These are phyloP conservation scores for Aphelinus atriplicis DNA, from an alignment of 1,140 invertebrate species.

Conservation along the genomic window DNA sequence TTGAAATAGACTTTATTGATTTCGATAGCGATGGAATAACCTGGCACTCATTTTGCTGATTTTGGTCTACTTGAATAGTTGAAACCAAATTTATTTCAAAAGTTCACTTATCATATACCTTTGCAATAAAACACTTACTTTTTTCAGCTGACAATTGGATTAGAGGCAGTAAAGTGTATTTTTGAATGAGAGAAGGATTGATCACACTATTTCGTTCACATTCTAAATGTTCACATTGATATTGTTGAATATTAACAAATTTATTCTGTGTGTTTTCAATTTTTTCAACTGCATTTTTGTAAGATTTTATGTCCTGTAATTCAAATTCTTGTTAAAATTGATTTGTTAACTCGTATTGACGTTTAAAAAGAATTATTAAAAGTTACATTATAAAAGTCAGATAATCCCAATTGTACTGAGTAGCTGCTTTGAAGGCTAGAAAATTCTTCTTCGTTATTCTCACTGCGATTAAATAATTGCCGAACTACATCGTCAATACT, in stretches of 20 bases:
- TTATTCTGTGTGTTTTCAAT: conserved; percentile 17
- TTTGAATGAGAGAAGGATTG: neutral
- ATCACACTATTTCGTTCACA: neutral
- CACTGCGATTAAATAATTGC: neutral
- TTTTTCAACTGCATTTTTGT: conserved; percentile 5
- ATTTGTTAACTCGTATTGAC: too few species aligned
- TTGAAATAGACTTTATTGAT: too few species aligned
- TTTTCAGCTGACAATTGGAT: neutral
- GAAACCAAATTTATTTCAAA: too few species aligned
- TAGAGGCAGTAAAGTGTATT: neutral
- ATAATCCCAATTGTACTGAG: conserved; percentile 2
- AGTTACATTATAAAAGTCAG: conserved; percentile 19
- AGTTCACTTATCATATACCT: neutral
- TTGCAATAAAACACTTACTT: conserved; percentile 8
- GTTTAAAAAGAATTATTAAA: neutral
- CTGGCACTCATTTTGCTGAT: too few species aligned
- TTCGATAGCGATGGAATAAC: too few species aligned
- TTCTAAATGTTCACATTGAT: neutral
- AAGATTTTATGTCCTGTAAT: conserved; percentile 8
- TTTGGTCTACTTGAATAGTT: too few species aligned
- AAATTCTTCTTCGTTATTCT: neutral
- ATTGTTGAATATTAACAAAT: neutral
- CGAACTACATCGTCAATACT: conserved; percentile 2
- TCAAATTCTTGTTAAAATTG: neutral
- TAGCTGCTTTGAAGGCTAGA: neutral